These are phyloP conservation scores for Metridium senile DNA, from an alignment of 92 coral and sea anemone genomes.

Conservation along the genomic window DNA sequence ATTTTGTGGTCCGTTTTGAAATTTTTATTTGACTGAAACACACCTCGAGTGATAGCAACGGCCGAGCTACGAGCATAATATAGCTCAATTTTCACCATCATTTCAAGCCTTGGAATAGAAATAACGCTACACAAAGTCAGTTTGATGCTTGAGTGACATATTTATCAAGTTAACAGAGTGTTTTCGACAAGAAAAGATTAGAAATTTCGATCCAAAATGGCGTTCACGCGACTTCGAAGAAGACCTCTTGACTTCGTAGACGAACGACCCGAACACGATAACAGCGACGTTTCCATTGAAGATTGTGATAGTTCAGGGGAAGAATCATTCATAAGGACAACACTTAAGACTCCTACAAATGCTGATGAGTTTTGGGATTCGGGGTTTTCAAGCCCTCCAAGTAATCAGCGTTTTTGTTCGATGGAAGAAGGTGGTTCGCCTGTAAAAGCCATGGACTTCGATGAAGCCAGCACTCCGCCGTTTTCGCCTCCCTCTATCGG, in stretches of 20 bases:
- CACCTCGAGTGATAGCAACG: slow-evolving; percentile 21
- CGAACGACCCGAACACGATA: slow-evolving; percentile 50
- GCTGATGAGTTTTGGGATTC: slow-evolving; percentile 81
- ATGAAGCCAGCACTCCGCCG: slow-evolving; percentile 61
- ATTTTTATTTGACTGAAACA: slow-evolving; percentile 30
- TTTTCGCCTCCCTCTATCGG: slow-evolving; percentile 95
- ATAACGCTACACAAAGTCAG: not conserved
- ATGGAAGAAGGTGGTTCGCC: slow-evolving; percentile 74
- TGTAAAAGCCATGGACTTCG: slow-evolving; percentile 42
- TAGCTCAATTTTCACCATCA: slow-evolving; percentile 16
- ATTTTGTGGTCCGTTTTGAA: slow-evolving; percentile 17
- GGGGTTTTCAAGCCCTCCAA: slow-evolving; percentile 86
- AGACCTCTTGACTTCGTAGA: slow-evolving; percentile 45
- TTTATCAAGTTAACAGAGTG: not conserved
- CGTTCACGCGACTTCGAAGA: slow-evolving; percentile 50
- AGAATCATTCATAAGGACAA: slow-evolving; percentile 50
- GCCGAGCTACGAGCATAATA: not conserved
- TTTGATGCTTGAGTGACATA: not conserved
- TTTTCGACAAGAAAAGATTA: not conserved
- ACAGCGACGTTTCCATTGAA: slow-evolving; percentile 41
- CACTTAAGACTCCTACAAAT: slow-evolving; percentile 46
- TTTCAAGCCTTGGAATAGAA: slow-evolving; percentile 9
- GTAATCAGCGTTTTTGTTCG: slow-evolving; percentile 26
- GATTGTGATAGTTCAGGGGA: slow-evolving; percentile 62
- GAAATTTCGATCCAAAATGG: slow-evolving; percentile 21